Evolutionary conservation across 2,888 invertebrate genomes (phyloP), one percentile per base, ranked within the genome.

Genomic region (Leucania comma): DNA sequence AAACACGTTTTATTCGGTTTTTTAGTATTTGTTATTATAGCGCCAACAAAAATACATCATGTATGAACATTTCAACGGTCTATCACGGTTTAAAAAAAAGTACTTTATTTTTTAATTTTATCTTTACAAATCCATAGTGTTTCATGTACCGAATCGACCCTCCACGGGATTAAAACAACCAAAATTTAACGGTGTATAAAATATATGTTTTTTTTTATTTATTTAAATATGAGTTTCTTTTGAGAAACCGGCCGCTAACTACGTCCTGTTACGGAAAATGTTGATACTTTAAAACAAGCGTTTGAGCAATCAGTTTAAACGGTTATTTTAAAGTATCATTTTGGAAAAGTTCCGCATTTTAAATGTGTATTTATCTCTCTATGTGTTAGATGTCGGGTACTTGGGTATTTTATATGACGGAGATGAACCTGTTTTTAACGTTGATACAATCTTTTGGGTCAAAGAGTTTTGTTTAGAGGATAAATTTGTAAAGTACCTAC

Each of bases 331-430:
- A 42, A 42, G 42, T 17, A 42, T 42, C 42, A 42, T 42, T 42
- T 42, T 50, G 24, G 64, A 75, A 59, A 75, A 53, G 9, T 56
- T 50, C 59, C 59, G 46, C 26, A 17, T 24, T 38, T 22, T 42
- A 0, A 42, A 32, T 80, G 48, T 75, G 74, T 59, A 50, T 6
- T 24, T 24, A 29, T 53, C 53, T 54, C 75, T 80, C 38, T 53
- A 69, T 51, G 12, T 35, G 26, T 17, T 9, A 6, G 0, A 50
- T 54, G 8, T 46, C 3, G 2, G 12, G n/a, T 12, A n/a, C 54
- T 72, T 78, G 78, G 72, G 72, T 78, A 78, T 71, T 71, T 71
- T 26, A 12, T 70, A 57, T 78, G 57, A 72, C 72, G 72, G n/a
- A 14, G 56, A 57, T 35, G 12, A 57, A 5, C 35, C 32, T 17